These are phyloP conservation scores for Atrina japonica DNA, from an alignment of 2,888 invertebrate genomes.

Conservation along the genomic window DNA sequence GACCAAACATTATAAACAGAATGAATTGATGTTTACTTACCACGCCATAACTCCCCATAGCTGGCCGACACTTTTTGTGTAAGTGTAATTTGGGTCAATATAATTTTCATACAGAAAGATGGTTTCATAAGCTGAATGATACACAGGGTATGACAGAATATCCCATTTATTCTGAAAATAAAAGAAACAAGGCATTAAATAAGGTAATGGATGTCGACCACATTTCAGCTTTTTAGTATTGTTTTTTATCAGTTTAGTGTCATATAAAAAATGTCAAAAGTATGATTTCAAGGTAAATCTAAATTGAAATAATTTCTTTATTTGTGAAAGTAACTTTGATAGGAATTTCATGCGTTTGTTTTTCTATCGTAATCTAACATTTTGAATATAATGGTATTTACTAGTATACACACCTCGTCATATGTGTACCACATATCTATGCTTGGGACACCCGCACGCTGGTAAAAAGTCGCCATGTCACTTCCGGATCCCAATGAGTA, in stretches of 20 bases:
- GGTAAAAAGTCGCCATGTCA: constrained; percentile 64
- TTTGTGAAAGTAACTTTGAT: too few relatives aligned
- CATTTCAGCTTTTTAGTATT: neutral
- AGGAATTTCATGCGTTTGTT: too few relatives aligned
- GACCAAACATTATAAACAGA: too few relatives aligned
- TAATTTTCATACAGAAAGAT: constrained; percentile 58
- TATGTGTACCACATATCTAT: constrained; percentile 59
- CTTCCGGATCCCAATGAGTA: constrained; percentile 61
- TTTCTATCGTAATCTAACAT: neutral
- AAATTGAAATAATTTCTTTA: too few relatives aligned
- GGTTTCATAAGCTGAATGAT: constrained; percentile 75
- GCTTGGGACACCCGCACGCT: constrained; percentile 62
- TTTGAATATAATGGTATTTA: neutral
- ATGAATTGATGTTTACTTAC: constrained; percentile 65
- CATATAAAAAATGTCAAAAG: too few relatives aligned
- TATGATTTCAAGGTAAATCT: too few relatives aligned
- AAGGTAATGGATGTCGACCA: too few relatives aligned
- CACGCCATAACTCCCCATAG: constrained; percentile 79
- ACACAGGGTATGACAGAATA: constrained; percentile 67
- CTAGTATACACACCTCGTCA: constrained; percentile 51
- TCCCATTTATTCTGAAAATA: constrained; percentile 50
- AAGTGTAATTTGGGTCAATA: constrained; percentile 66
- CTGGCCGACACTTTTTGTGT: constrained; percentile 77
- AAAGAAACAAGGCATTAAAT: neutral
- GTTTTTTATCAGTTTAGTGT: neutral